Evolutionary conservation across 2,888 invertebrate species (phyloP).

Genomic region (Aphodius sticticus): DNA sequence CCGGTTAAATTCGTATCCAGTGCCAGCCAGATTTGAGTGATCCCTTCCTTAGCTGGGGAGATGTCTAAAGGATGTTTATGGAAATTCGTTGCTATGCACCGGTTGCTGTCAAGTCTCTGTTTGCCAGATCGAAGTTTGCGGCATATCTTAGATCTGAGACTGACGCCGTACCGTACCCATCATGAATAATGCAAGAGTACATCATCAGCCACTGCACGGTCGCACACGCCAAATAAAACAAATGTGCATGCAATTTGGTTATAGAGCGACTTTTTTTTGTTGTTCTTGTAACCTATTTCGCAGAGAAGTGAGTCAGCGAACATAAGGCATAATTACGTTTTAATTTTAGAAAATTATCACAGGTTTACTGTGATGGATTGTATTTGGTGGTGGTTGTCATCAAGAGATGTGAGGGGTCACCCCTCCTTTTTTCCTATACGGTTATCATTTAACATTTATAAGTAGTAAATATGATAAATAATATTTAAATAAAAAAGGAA

Average conservation of each 20-base stretch:
- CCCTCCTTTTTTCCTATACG: too few species aligned
- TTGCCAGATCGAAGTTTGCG: neutral
- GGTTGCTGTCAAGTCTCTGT: neutral
- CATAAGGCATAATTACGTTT: neutral
- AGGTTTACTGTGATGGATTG: too few species aligned
- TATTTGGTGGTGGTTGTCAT: too few species aligned
- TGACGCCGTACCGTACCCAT: neutral
- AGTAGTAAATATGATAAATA: too few species aligned
- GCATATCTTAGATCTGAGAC: neutral
- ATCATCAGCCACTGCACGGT: neutral
- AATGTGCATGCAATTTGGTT: neutral
- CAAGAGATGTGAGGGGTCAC: too few species aligned
- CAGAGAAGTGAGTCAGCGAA: neutral
- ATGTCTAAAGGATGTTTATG: neutral
- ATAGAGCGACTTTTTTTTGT: neutral
- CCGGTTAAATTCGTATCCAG: too few species aligned
- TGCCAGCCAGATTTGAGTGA: neutral
- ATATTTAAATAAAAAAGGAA: too few species aligned
- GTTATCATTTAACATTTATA: too few species aligned
- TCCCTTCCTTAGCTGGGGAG: neutral
- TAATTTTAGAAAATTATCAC: neutral
- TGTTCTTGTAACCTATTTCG: neutral
- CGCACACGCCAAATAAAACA: neutral
- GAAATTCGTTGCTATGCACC: neutral
- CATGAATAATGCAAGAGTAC: neutral